These are phyloP conservation scores for Pollenia labialis DNA, from an alignment of 2,888 invertebrate genomes.

Conservation along the genomic window DNA sequence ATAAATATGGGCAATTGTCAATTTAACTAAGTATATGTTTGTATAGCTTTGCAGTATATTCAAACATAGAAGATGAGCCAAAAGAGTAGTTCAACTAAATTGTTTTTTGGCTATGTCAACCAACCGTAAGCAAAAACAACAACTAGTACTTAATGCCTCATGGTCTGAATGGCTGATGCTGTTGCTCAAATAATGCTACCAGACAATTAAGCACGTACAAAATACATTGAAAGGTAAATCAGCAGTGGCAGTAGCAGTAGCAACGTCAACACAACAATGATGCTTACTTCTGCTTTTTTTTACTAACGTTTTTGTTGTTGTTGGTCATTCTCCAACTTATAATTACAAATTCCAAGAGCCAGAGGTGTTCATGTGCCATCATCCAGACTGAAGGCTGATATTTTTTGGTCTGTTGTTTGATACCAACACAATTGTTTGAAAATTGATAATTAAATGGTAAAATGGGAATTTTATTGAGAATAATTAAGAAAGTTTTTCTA, in stretches of 20 bases:
- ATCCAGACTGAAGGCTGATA: neutral
- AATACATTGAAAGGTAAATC: slow-evolving; percentile 51
- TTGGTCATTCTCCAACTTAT: slow-evolving; percentile 59
- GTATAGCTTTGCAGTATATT: neutral
- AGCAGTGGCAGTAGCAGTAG: slow-evolving; percentile 4
- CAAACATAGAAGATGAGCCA: slow-evolving; percentile 29
- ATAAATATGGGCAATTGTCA: slow-evolving; percentile 63
- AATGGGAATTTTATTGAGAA: slow-evolving; percentile 64
- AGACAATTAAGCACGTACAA: slow-evolving; percentile 69
- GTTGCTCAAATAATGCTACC: slow-evolving; percentile 45
- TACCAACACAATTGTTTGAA: slow-evolving; percentile 55
- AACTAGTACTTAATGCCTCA: neutral
- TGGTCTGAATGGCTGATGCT: slow-evolving; percentile 41
- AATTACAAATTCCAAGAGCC: slow-evolving; percentile 58
- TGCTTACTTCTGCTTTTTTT: neutral
- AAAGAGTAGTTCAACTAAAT: slow-evolving; percentile 52
- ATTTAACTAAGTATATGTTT: slow-evolving; percentile 33
- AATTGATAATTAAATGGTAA: slow-evolving; percentile 70
- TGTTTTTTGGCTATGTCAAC: slow-evolving; percentile 57
- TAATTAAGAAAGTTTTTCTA: slow-evolving; percentile 54
- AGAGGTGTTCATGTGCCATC: slow-evolving; percentile 43
- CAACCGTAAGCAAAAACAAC: slow-evolving; percentile 1
- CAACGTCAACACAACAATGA: neutral
- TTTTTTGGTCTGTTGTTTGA: neutral
- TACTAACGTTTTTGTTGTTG: neutral